These are phyloP conservation scores for Chelonia mydas DNA, from an alignment of 2,797 vertebrate species.

Conservation along the genomic window DNA sequence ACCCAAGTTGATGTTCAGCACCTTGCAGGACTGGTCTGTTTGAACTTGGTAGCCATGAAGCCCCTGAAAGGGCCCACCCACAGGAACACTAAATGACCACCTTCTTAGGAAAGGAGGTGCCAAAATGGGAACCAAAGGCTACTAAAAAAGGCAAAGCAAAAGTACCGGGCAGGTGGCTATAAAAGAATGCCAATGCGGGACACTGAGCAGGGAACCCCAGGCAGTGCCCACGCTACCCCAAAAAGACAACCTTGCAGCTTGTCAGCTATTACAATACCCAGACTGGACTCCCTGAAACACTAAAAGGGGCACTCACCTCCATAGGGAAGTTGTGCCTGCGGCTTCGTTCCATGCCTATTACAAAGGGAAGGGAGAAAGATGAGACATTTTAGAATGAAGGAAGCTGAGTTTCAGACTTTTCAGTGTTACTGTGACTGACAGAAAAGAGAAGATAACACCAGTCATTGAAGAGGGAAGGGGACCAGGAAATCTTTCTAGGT, in stretches of 20 bases:
- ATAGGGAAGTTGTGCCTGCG: slow-evolving; percentile 79
- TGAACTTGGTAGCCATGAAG: not conserved
- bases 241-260: not conserved
- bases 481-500: not conserved
- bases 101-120: not conserved
- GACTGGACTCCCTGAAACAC: not conserved
- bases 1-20: not conserved
- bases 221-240: not conserved
- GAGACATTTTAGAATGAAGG: not conserved
- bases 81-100: not conserved
- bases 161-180: not conserved
- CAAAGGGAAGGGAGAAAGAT: not conserved
- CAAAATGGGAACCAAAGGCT: not conserved
- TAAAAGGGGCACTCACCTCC: slow-evolving; percentile 73
- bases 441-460: not conserved
- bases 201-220: not conserved
- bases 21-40: not conserved
- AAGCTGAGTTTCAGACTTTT: not conserved
- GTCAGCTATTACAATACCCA: not conserved
- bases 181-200: not conserved
- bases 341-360: slow-evolving; percentile 78
- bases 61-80: not conserved
- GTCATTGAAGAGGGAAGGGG: not conserved
- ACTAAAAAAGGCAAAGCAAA: not conserved
- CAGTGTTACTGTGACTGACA: not conserved